Base-by-base conservation (phyloP, 2,888 invertebrate genomes). In the Plebejus anna region DNA sequence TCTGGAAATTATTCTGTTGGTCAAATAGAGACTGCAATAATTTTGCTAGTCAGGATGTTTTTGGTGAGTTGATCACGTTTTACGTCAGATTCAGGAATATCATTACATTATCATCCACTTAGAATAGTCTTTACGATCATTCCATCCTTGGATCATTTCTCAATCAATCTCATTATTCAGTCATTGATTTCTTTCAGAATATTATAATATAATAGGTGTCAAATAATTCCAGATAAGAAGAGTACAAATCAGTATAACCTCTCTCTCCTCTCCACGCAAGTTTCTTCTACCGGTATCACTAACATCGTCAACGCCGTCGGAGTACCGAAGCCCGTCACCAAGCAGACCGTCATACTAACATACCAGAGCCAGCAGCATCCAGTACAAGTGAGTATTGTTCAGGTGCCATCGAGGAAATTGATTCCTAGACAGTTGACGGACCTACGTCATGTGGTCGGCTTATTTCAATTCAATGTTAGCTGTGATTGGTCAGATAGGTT, bases 321-420 rank as follows among this genome's bases (percentile, higher is more conserved):
- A 0, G 83, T 90, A 32, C 92, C 93, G 55, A 94, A 93, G 82
- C 84, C 90, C 0, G 89, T 89, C 80, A 91, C 94, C 66, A 94
- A 94, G 80, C 94, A 94, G 79, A 94, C 94, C 0, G 90, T 94
- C 80, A 94, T 94, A 80, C 85, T 94, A 36, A 94, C 94, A 0
- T 94, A 94, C 80, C 91, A 93, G 78, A 82, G 92, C 0, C 94
- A 94, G 79, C 94, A 94, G 81, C 86, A 85, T 81, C 78, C 88
- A 22, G 77, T 82, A 13, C 91, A 90, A 82, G 90, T 90, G 80
- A 81, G 79, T 36, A 77, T 59, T 42, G 42, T 42, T 42, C 42
- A 42, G 42, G 42, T 42, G 9, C 42, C 38, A 4, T 38, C 38
- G 38, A 38, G 38, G 38, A 38, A 38, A 38, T 38, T 38, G 38